Conservation (phyloP, 2,888 invertebrate species). For the Boloria selene region DNA sequence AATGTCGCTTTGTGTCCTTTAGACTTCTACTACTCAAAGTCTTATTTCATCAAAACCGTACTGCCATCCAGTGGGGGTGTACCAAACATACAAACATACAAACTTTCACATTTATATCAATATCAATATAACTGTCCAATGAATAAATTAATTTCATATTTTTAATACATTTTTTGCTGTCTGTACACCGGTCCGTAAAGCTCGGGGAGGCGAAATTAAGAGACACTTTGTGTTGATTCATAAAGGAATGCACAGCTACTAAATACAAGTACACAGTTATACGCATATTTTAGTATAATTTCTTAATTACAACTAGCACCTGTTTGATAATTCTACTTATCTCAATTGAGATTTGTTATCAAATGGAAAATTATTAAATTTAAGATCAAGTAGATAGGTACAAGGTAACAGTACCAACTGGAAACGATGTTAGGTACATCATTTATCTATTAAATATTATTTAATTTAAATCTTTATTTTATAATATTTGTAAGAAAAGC, state of each 20-base stretch:
- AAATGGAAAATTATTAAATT: slow-evolving; percentile 6
- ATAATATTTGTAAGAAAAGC: too few relatives aligned
- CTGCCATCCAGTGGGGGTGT: too few relatives aligned
- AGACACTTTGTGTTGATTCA: slow-evolving; percentile 75
- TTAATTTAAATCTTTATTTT: too few relatives aligned
- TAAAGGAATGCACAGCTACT: slow-evolving; percentile 64
- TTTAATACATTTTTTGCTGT: slow-evolving; percentile 44
- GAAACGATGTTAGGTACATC: too few relatives aligned
- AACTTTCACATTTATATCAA: too few relatives aligned
- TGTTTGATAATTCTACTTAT: slow-evolving; percentile 10
- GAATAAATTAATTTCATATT: not conserved
- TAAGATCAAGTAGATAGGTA: not conserved
- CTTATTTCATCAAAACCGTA: too few relatives aligned
- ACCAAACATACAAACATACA: too few relatives aligned
- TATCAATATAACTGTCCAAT: too few relatives aligned
- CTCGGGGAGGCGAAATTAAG: slow-evolving; percentile 76
- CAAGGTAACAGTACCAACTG: too few relatives aligned
- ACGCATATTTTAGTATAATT: slow-evolving; percentile 16
- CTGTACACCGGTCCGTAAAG: slow-evolving; percentile 65
- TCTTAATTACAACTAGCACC: slow-evolving; percentile 16
- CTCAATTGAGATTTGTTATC: slow-evolving; percentile 10
- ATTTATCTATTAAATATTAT: too few relatives aligned
- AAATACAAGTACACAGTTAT: slow-evolving; percentile 42
- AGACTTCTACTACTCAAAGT: too few relatives aligned
- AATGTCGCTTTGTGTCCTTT: too few relatives aligned